A percentile compares a stretch with the other conserved stretches of the same genome.
Conservation (phyloP, 2,888 invertebrate genomes). For the Halocaridina rubra region DNA sequence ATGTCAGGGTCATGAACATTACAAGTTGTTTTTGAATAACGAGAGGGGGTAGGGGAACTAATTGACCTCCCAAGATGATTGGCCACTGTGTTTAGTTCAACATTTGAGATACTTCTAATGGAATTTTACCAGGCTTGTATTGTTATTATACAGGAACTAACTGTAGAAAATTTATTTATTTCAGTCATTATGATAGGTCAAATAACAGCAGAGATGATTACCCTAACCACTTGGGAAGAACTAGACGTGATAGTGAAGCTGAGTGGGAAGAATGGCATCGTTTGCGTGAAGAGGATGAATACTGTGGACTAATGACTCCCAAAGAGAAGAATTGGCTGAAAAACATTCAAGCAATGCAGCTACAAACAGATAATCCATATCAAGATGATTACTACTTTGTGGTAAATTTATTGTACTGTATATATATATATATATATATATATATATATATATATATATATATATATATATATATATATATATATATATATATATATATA, state of each 20-base stretch:
- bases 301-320: slow-evolving; percentile 91
- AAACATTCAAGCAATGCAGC: slow-evolving; percentile 87
- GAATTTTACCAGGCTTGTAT: not conserved
- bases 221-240: slow-evolving; percentile 18
- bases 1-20: too few species aligned
- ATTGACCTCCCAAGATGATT: too few species aligned
- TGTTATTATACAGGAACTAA: not conserved
- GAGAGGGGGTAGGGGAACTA: too few species aligned
- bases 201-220: slow-evolving; percentile 27
- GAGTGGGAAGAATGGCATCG: slow-evolving; percentile 63
- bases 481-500: too few species aligned
- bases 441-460: too few species aligned
- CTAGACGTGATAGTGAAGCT: slow-evolving; percentile 58
- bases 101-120: not conserved
- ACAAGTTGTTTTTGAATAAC: too few species aligned
- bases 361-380: slow-evolving; percentile 94
- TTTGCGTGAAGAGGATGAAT: slow-evolving; percentile 76
- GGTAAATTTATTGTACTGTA: too few species aligned
- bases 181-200: not conserved
- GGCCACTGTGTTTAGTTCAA: not conserved
- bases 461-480: too few species aligned
- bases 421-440: too few species aligned
- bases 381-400: slow-evolving; percentile 93
- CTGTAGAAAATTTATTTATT: not conserved
- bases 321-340: slow-evolving; percentile 96